A percentile compares a stretch with the other conserved stretches of the same genome.
Evolutionary conservation across 1,140 invertebrate genomes (phyloP).

Genomic region (Samia ricini): DNA sequence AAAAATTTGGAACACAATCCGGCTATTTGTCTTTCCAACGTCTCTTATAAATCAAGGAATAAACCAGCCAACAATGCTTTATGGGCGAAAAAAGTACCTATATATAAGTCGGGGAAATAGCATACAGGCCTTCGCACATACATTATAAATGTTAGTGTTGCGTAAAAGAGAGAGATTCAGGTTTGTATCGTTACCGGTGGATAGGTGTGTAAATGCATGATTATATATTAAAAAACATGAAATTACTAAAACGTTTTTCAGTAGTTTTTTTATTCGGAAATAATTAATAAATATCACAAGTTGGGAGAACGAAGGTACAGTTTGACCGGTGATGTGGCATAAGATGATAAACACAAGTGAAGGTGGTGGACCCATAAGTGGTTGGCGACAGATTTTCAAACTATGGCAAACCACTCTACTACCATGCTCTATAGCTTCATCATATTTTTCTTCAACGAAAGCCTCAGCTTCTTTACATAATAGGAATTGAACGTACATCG

Average conservation of each 20-base stretch:
- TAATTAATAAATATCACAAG: no score
- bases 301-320: no score
- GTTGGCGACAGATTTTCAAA: no score
- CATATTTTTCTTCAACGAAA: no score
- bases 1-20: constrained; percentile 80
- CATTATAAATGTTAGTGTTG: constrained; percentile 66
- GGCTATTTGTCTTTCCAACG: constrained; percentile 79
- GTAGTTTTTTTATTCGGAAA: no score
- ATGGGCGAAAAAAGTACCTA: constrained; percentile 77
- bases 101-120: constrained; percentile 72
- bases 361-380: no score
- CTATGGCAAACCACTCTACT: no score
- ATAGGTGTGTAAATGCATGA: neutral
- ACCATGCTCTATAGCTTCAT: no score
- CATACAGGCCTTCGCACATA: constrained; percentile 68
- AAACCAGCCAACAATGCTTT: constrained; percentile 79
- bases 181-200: neutral
- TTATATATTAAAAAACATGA: constrained; percentile 1
- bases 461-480: no score
- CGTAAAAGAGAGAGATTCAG: constrained; percentile 51
- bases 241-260: neutral
- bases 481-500: no score
- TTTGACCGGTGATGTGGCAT: no score
- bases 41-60: constrained; percentile 80
- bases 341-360: no score